Evolutionary conservation across 2,888 invertebrate species (phyloP), one percentile per base, ranked within the genome.

Genomic region (Agrochola circellaris): DNA sequence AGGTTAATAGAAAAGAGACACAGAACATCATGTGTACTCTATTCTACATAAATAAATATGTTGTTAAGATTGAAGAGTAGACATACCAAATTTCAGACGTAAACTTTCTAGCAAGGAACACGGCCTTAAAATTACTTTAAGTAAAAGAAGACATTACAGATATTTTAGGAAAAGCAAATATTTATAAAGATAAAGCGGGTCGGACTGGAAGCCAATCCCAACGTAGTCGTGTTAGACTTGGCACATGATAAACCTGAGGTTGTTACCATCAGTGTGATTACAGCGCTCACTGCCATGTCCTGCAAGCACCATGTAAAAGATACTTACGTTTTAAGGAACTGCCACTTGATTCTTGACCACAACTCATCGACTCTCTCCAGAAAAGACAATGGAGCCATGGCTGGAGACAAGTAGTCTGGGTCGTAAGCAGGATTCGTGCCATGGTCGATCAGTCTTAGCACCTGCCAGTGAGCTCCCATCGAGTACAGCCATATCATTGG

Each of bases 401-500:
- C 82, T 0, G 83, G 61, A 4, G 90, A 89, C 20, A 89, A 42
- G 30, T 87, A 83, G 71, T 92, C 90, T 4, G 89, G 79, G 5
- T 88, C 87, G 66, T 92, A 93, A 0, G 94, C 91, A 15, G 94
- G 93, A 62, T 91, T 93, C 0, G 91, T 85, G 8, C 85, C 73
- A 13, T 91, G 90, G n/a, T 92, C 91, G 9, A 94, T 89, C 6
- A 93, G 72, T 38, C 90, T 84, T 34, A 93, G 17, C 0, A 89
- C 87, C 38, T 89, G 78, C 87, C 91, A 91, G 48, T 93, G 91
- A 6, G 92, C 88, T 1, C 92, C 93, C 88, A 93, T 89, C 0
- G 94, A 93, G 72, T 90, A 91, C 3, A 86, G 70, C 93, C 93
- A 93, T 45, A 93, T 88, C 77, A 90, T 88, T 1, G 94, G 93